phyloP scores from a whole-genome alignment of 2,797 vertebrate species.

The Ciconia nigra region DNA sequence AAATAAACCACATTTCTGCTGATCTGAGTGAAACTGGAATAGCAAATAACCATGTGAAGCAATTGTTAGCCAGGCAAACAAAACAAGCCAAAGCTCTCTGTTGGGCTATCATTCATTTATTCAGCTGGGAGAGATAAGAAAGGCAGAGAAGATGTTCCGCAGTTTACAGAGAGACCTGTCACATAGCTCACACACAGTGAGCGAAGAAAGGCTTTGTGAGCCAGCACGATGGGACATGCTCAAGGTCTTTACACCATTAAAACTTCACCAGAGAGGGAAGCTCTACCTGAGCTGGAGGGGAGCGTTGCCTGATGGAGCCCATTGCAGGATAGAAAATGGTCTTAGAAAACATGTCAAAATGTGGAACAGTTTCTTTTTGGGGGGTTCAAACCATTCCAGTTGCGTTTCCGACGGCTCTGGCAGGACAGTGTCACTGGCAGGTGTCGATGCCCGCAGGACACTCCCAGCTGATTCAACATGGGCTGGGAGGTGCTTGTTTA shows the following conservation, averaged over 20 bases:
- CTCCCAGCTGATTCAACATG: background rate
- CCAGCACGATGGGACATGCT: background rate
- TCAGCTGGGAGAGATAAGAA: background rate
- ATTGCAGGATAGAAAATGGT: accelerated
- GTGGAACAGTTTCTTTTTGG: background rate
- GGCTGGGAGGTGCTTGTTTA: background rate
- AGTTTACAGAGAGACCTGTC: background rate
- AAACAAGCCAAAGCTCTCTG: background rate
- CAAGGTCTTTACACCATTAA: background rate
- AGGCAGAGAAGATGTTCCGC: background rate
- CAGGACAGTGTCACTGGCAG: background rate
- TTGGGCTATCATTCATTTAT: background rate
- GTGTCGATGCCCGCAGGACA: background rate
- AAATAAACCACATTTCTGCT: slow-evolving; percentile 35
- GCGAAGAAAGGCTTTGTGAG: background rate
- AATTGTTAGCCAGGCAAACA: background rate
- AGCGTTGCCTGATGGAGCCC: background rate
- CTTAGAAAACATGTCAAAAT: background rate
- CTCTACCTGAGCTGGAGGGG: background rate
- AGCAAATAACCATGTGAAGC: background rate
- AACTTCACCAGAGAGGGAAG: background rate
- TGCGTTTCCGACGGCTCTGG: background rate
- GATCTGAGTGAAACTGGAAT: slow-evolving; percentile 5
- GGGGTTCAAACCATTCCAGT: background rate
- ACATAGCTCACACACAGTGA: background rate